Conservation (phyloP, 35 echinoderm and acorn worm species). For the Hemicentrotus pulcherrimus region DNA sequence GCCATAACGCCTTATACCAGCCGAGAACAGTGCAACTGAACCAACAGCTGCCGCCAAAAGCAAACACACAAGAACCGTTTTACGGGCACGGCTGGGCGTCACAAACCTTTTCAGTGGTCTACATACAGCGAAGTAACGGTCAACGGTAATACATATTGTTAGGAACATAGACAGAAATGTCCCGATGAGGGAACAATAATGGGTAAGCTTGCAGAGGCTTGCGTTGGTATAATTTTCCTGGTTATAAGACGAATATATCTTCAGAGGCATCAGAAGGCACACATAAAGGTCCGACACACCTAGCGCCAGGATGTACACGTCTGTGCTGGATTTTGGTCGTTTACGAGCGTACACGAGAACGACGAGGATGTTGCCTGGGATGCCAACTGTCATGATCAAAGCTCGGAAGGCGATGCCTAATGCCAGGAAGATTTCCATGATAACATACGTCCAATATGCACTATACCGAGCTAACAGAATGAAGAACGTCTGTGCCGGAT, state of each 20-base stretch:
- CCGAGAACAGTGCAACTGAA: background rate
- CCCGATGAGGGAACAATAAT: background rate
- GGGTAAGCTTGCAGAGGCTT: background rate
- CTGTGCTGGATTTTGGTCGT: conserved; percentile 31
- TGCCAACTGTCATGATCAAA: conserved; percentile 36
- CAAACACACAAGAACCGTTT: background rate
- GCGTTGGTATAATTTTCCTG: background rate
- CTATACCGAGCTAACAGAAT: background rate
- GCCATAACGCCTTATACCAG: background rate
- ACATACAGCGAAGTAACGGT: background rate
- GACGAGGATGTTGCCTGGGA: conserved; percentile 52
- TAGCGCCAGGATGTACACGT: conserved; percentile 48
- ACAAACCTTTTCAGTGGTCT: background rate
- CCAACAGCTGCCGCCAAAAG: background rate
- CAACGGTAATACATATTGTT: background rate
- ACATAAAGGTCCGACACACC: conserved; percentile 44
- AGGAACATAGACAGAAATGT: conserved; percentile 27
- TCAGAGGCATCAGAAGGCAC: background rate
- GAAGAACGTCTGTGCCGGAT: background rate
- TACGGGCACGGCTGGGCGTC: background rate
- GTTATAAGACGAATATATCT: background rate
- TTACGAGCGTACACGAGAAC: conserved; percentile 32
- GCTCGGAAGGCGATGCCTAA: conserved; percentile 14
- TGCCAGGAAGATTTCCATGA: background rate
- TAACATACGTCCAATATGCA: background rate